Evolutionary conservation across 2,797 vertebrate genomes (phyloP), one percentile per base, ranked within the genome.

Genomic region (Menidia menidia): DNA sequence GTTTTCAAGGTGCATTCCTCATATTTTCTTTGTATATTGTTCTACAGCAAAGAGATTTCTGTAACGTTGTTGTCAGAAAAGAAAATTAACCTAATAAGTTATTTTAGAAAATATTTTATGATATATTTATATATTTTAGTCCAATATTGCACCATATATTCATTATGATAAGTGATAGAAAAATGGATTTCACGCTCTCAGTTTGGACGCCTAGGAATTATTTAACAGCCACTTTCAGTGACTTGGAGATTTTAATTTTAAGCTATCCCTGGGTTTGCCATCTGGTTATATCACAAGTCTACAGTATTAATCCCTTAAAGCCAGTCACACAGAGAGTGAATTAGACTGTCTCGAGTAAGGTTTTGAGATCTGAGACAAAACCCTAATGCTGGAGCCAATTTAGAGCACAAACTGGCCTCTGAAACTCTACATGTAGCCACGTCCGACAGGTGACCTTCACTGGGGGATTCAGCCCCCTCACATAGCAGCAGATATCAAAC

Each of bases 341-440:
- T 81, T 73, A 76, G 30, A 66, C 58, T n/a, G 63, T 78, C 73
- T 72, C 61, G 60, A 70, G 56, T 57, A 44, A 64, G 58, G 65
- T 69, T 75, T 70, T 68, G 30, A 77, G 64, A 83, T 75, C 51
- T 57, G 63, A 82, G 54, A 75, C 70, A 72, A 74, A 80, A 65
- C 45, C 60, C 64, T 13, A 63, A 75, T 60, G 58, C 60, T 11
- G 16, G 64, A 60, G 68, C 61, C 65, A 35, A 63, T 55, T 75
- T 11, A 15, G 69, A 64, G 51, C 77, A 48, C 67, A 45, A 10
- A 31, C 71, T 45, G 12, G 56, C 63, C 51, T 35, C 57, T 45
- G 73, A 73, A 76, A 73, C 51, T 54, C 54, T 31, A 44, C 25
- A 43, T 64, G 52, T 52, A 70, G 50, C 67, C 50, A 56, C 72